These are phyloP conservation scores for Sycophaga agraensis DNA, from an alignment of 1,140 invertebrate genomes.

Conservation along the genomic window DNA sequence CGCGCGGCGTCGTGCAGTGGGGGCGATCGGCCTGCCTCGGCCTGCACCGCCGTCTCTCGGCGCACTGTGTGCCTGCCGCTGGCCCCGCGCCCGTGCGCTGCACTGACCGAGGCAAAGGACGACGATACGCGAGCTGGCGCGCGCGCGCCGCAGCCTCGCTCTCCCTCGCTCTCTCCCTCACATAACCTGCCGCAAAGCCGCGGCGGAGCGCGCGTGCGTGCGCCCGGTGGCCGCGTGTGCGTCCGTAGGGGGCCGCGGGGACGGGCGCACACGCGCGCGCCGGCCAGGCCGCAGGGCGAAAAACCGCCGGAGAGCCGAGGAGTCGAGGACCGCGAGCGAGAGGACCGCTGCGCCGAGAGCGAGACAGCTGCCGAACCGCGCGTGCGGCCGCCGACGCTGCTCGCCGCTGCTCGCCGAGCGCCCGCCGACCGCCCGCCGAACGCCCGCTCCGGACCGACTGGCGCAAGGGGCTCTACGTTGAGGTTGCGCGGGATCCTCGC, in stretches of 20 bases:
- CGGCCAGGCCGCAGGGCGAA: not conserved
- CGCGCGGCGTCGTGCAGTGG: not conserved
- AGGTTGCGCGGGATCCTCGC: not conserved
- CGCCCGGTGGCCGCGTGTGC: not conserved
- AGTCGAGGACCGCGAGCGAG: not conserved
- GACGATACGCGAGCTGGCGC: not conserved
- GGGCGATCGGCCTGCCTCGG: no score
- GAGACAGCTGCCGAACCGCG: constrained; percentile 22
- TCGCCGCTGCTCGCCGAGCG: not conserved
- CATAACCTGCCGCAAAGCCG: constrained; percentile 4
- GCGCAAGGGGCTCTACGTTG: constrained; percentile 6
- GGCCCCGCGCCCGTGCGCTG: not conserved
- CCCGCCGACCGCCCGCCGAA: not conserved
- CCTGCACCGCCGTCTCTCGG: not conserved
- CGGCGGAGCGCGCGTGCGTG: not conserved
- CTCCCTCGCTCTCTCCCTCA: not conserved
- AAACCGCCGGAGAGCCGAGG: not conserved
- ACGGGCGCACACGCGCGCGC: not conserved
- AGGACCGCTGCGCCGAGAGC: not conserved
- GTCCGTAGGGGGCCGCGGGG: not conserved
- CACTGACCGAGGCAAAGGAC: constrained; percentile 17
- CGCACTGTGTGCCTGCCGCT: no score
- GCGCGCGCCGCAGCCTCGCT: not conserved
- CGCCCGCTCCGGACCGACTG: not conserved
- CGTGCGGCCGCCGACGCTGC: constrained; percentile 24